Conservation (phyloP, 53 echinoderm and acorn worm genomes). For the Glandiceps talaboti region DNA sequence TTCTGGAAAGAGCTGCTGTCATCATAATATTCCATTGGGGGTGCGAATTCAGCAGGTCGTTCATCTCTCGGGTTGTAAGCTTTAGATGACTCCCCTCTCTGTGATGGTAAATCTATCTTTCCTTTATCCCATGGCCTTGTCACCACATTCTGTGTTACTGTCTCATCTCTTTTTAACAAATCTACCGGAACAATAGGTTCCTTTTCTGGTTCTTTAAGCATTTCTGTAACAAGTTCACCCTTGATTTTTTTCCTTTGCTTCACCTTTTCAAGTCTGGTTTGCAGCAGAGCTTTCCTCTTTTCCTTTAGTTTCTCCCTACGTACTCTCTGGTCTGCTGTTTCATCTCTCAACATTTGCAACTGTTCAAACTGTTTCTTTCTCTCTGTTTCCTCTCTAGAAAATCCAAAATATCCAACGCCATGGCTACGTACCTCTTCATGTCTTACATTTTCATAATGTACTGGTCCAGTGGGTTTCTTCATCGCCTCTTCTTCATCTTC, state of each 20-base stretch:
- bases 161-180: slow-evolving; percentile 8
- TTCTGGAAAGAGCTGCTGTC: background rate
- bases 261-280: slow-evolving; percentile 75
- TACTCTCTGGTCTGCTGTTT: slow-evolving; percentile 67
- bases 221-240: slow-evolving; percentile 28
- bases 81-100: background rate
- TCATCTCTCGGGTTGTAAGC: slow-evolving; percentile 42
- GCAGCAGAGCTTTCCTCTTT: slow-evolving; percentile 79
- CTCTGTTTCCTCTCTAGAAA: slow-evolving; percentile 69
- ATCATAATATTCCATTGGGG: slow-evolving; percentile 37
- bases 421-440: slow-evolving; percentile 90
- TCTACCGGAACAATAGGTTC: slow-evolving; percentile 13
- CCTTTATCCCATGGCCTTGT: slow-evolving; percentile 26
- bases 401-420: slow-evolving; percentile 93
- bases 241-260: slow-evolving; percentile 75
- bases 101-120: slow-evolving; percentile 22
- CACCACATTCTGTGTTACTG: background rate
- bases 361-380: slow-evolving; percentile 80
- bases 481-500: slow-evolving; percentile 57
- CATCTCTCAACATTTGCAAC: slow-evolving; percentile 69
- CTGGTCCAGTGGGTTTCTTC: slow-evolving; percentile 30
- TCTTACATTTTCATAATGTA: slow-evolving; percentile 89
- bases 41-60: slow-evolving; percentile 74
- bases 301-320: slow-evolving; percentile 72
- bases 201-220: slow-evolving; percentile 16